Base-by-base conservation (phyloP, 2,113 vertebrate species). In the Halcyon senegalensis region DNA sequence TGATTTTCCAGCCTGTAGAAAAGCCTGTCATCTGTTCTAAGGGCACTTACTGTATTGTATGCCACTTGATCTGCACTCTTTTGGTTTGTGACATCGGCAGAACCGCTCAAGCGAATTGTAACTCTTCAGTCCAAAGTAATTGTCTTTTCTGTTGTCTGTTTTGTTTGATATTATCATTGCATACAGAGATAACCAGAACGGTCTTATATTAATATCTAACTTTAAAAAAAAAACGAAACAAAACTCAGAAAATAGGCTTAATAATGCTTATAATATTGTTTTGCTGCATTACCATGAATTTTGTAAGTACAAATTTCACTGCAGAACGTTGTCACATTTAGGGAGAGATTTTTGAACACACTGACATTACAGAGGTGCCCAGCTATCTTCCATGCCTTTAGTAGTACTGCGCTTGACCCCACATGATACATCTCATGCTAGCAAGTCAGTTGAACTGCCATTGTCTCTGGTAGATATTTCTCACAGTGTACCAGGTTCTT, bases 401-500 rank as follows among this genome's bases (percentile, higher is more conserved):
- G 10, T 28, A 41, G 24, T 58, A 10, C 74, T 83, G 30, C 68
- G 35, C 37, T 62, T 94, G 50, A 84, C 11, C 12, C 4, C 10
- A 16, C 1, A 1, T 66, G 43, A 41, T 53, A 7, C 5, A 31
- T 80, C 86, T 96, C 77, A 56, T 92, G 83, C 62, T 82, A 79
- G 77, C 58, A 81, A 91, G 70, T 89, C 23, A 27, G 15, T 50
- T 79, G 62, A 63, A 50, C 35, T 95, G 46, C 25, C 7, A 13
- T 82, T 92, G 81, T 94, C 73, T 90, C 67, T 70, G 75, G 73
- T 70, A 80, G 80, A 37, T 88, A 53, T 91, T 97, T 94, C 62
- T 74, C 33, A 25, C 83, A 74, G 72, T 3, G 6, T 83, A 79
- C 39, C 21, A 24, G 3, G 33, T 93, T n/a, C 16, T 77, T 60